Evolutionary conservation across 2,797 vertebrate genomes (phyloP).

Genomic region (Rousettus madagascariensis): DNA sequence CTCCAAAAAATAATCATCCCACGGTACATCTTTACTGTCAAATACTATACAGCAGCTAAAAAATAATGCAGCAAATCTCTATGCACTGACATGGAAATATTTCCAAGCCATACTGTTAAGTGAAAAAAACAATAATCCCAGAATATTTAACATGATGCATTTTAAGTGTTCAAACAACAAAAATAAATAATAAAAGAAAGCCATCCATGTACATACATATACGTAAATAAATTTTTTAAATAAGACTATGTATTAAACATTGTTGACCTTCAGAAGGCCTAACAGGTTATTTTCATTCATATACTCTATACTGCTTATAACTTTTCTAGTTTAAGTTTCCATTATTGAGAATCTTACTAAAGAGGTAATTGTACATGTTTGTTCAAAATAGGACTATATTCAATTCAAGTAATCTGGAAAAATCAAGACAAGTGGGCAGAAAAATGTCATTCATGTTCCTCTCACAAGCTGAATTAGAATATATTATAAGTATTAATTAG

Average conservation of each 20-base stretch:
- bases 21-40: not conserved
- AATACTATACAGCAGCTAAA: not conserved
- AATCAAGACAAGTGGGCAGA: not conserved
- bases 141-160: constrained; percentile 11
- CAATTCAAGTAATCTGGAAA: not conserved
- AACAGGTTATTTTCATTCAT: not conserved
- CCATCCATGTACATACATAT: not conserved
- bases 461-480: constrained; percentile 23
- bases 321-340: not conserved
- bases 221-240: not conserved
- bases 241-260: not conserved
- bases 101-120: not conserved
- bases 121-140: not conserved
- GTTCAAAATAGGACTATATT: not conserved
- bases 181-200: constrained; percentile 28
- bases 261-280: not conserved
- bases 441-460: constrained; percentile 31
- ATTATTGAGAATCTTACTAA: not conserved
- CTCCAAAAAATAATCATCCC: not conserved
- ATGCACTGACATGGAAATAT: not conserved
- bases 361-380: not conserved
- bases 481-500: not conserved
- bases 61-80: not conserved
- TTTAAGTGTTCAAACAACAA: constrained; percentile 30
- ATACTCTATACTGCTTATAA: not conserved